phyloP scores from a whole-genome alignment of 2,797 vertebrate genomes.

The Eurystomus glaucurus region DNA sequence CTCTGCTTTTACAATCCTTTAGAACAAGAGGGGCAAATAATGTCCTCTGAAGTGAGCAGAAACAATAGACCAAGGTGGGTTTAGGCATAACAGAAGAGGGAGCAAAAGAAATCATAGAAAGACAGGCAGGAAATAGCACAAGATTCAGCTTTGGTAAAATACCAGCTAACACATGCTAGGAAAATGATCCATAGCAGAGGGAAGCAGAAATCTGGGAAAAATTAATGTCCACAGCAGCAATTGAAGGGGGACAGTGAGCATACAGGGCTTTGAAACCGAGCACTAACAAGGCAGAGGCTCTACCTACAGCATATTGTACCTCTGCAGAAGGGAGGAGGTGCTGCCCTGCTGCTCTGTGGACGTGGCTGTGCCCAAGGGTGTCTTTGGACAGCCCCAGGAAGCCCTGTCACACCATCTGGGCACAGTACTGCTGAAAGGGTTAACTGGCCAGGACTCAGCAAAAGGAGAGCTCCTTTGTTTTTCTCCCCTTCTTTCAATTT shows the following conservation, averaged over 20 bases:
- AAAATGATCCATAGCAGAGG: slow-evolving; percentile 24
- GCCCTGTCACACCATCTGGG: neutral
- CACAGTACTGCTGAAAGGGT: neutral
- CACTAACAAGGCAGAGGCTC: neutral
- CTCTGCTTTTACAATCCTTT: neutral
- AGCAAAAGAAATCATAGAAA: neutral
- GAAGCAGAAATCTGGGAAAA: slow-evolving; percentile 54
- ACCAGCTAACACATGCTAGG: slow-evolving; percentile 11
- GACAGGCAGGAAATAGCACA: slow-evolving; percentile 33
- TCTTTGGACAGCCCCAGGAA: neutral
- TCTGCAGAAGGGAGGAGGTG: neutral
- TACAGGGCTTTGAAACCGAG: neutral
- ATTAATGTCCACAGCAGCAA: slow-evolving; percentile 3
- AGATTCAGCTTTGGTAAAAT: slow-evolving; percentile 27
- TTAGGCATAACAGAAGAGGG: neutral
- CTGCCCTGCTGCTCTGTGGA: neutral
- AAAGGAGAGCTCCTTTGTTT: neutral
- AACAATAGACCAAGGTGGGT: neutral
- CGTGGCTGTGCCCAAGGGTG: neutral
- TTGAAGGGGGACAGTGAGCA: neutral
- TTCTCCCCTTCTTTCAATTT: neutral
- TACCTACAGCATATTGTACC: neutral
- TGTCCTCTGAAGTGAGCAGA: neutral
- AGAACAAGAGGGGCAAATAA: neutral
- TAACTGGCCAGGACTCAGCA: neutral